These are phyloP conservation scores for Neomorphus geoffroyi DNA, from an alignment of 2,797 vertebrate species.

Conservation along the genomic window DNA sequence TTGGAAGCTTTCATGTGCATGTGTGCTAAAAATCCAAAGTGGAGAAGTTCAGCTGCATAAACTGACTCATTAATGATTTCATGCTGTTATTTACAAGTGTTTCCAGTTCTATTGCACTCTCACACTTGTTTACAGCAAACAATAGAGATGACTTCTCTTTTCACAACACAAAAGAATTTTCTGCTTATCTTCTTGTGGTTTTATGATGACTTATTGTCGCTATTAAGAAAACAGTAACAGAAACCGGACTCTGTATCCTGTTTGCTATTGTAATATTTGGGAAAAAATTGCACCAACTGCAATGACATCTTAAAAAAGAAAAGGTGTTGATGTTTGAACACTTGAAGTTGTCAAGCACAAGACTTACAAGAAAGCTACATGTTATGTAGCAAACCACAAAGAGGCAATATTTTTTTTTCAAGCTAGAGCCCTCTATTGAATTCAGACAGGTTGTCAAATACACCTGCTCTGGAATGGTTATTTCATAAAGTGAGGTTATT, in stretches of 20 bases:
- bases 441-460: conserved; percentile 18
- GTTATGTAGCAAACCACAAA: conserved; percentile 50
- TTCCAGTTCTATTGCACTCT: neutral
- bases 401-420: conserved; percentile 13
- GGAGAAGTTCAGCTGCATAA: conserved; percentile 1
- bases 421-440: conserved; percentile 26
- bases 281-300: conserved; percentile 39
- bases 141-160: neutral
- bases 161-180: conserved; percentile 55
- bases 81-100: conserved; percentile 19
- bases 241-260: conserved; percentile 76
- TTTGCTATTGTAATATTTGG: conserved; percentile 68
- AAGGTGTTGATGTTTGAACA: conserved; percentile 49
- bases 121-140: conserved; percentile 35
- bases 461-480: neutral
- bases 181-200: conserved; percentile 71
- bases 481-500: neutral
- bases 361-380: conserved; percentile 54
- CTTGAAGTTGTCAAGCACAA: conserved; percentile 50
- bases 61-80: neutral
- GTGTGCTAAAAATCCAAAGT: neutral
- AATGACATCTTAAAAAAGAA: conserved; percentile 45
- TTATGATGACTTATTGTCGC: conserved; percentile 62
- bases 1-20: neutral
- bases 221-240: conserved; percentile 74